Evolutionary conservation across 2,113 vertebrate species (phyloP), one percentile per base, ranked within the genome.

Genomic region (Axis porcinus): DNA sequence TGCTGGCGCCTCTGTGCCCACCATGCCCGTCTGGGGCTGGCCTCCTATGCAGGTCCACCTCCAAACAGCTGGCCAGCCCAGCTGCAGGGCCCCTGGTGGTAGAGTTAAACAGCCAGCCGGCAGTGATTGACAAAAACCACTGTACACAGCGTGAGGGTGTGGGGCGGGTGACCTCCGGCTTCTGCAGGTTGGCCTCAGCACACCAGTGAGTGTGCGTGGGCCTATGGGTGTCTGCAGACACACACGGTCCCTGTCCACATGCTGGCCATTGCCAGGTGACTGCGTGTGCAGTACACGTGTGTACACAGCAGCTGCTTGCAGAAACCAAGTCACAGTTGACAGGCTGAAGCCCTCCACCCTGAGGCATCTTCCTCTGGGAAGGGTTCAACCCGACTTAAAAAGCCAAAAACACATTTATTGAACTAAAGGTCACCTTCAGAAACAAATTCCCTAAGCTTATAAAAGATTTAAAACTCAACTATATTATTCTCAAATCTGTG

Each of bases 261-360:
- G 0, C 54, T 5, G 25, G 36, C 76, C 3, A 0, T 82, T 6
- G 40, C 60, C 7, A 5, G 1, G 76, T 28, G 84, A 15, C 27
- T 1, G 0, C 3, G 1, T 2, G 16, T 15, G 14, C 4, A 1
- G 11, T 10, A 19, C 5, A 8, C 2, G 0, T 2, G 3, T 16
- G 78, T 92, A 40, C 28, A 2, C 0, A 3, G 47, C 57, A 10
- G 11, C 54, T n/a, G 13, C 1, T 7, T 43, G 76, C 64, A 43
- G 86, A 94, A 85, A 93, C 92, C 5, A 28, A n/a, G 47, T 36
- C 14, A 0, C 12, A 0, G 2, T 14, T 16, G 64, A 10, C 2
- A 0, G 6, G 15, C 11, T 17, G 7, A 87, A 58, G 21, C 64
- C 85, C 45, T 45, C 79, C 43, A 57, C 14, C 15, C 5, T 2